A percentile compares a stretch with the other conserved stretches of the same genome.
Conservation (phyloP, 1,140 invertebrate species). For the Conopomorpha cramerella region DNA sequence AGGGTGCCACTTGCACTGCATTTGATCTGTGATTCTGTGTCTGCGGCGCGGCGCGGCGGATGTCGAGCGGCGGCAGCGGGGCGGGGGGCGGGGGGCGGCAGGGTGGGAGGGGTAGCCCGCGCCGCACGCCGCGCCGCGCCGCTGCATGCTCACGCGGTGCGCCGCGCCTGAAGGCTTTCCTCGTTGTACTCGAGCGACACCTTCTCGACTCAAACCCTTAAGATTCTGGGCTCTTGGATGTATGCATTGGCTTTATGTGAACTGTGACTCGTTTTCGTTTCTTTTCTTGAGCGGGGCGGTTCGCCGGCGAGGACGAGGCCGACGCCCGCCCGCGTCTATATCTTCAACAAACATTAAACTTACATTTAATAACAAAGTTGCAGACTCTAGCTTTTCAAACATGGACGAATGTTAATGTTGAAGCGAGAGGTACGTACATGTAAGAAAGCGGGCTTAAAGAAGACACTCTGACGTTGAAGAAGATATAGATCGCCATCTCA, state of each 20-base stretch:
- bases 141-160: constrained; percentile 51
- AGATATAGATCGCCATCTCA: constrained; percentile 49
- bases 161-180: constrained; percentile 33
- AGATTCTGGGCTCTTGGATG: constrained; percentile 60
- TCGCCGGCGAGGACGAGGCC: constrained; percentile 17
- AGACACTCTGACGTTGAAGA: constrained; percentile 14
- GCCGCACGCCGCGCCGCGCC: constrained; percentile 32
- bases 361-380: no score
- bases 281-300: constrained; percentile 52
- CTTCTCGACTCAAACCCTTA: constrained; percentile 53
- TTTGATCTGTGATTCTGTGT: constrained; percentile 59
- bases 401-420: no score
- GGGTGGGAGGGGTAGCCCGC: no score
- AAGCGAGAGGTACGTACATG: constrained; percentile 26
- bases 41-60: background rate
- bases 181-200: constrained; percentile 49
- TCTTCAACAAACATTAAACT: constrained; percentile 35
- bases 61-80: background rate
- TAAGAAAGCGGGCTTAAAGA: constrained; percentile 1
- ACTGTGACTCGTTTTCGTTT: constrained; percentile 59
- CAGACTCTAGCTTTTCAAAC: no score
- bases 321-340: constrained; percentile 49
- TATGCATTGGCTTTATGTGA: constrained; percentile 60
- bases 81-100: constrained; percentile 1
- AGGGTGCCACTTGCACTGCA: constrained; percentile 52